A percentile compares a stretch with the other conserved stretches of the same genome.
These are phyloP conservation scores for Drosophila repletoides DNA, from an alignment of 1,140 invertebrate genomes.

Conservation along the genomic window DNA sequence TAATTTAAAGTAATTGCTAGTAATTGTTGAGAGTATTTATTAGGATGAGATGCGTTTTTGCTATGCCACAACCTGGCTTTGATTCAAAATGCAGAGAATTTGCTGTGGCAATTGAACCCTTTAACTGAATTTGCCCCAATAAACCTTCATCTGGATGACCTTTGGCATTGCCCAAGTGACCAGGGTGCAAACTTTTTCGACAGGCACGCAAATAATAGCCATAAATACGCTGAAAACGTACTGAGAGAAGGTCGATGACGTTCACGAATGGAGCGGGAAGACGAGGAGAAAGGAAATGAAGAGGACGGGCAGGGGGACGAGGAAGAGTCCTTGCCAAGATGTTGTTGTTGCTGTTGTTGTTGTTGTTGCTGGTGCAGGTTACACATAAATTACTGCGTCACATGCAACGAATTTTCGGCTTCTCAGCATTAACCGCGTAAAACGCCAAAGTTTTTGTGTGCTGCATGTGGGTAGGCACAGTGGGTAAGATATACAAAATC, in stretches of 20 bases:
- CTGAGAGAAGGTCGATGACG: too few relatives aligned
- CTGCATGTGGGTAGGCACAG: slow-evolving; percentile 6
- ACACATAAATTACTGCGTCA: slow-evolving; percentile 50
- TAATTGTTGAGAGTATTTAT: too few relatives aligned
- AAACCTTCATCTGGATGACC: slow-evolving; percentile 5
- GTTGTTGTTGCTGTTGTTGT: slow-evolving; percentile 4
- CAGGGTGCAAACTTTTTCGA: slow-evolving; percentile 38
- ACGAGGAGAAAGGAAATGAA: neutral
- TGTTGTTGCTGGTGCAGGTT: slow-evolving; percentile 32
- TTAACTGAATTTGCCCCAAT: neutral
- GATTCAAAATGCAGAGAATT: neutral
- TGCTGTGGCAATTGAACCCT: neutral
- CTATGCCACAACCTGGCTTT: neutral
- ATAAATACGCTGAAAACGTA: slow-evolving; percentile 17
- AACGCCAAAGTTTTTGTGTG: slow-evolving; percentile 35
- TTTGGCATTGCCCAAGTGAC: slow-evolving; percentile 27
- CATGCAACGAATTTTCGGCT: slow-evolving; percentile 46
- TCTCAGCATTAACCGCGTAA: slow-evolving; percentile 45
- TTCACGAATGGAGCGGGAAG: neutral
- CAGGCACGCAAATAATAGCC: slow-evolving; percentile 43
- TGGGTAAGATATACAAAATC: neutral
- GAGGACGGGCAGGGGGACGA: neutral
- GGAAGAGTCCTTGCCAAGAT: slow-evolving; percentile 25
- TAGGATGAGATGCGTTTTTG: too few relatives aligned
- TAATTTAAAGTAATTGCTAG: neutral